phyloP scores from a whole-genome alignment of 1,140 invertebrate species.

The Trinorchestia longiramus region DNA sequence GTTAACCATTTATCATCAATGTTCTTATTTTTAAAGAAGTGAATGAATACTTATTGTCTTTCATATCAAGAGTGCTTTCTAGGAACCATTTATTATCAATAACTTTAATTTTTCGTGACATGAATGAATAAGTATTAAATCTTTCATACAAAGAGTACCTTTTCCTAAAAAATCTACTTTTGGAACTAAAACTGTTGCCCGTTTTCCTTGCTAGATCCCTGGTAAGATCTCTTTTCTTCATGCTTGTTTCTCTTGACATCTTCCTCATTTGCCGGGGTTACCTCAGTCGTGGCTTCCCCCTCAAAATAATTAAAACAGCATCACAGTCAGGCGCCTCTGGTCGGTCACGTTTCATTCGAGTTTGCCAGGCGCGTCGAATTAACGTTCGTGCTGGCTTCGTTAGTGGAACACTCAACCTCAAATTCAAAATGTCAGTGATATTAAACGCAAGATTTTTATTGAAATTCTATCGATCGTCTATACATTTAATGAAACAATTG shows the following conservation, averaged over 20 bases:
- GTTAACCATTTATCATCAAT: background rate
- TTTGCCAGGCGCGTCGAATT: background rate
- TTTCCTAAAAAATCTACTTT: background rate
- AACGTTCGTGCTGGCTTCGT: background rate
- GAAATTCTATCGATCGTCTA: background rate
- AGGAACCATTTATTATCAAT: too few relatives aligned
- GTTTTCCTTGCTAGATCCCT: background rate
- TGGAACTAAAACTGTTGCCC: background rate
- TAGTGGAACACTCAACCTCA: background rate
- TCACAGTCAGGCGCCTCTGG: background rate
- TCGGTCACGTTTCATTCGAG: slow-evolving; percentile 25
- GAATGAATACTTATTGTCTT: background rate
- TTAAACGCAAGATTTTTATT: background rate
- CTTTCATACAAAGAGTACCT: too few relatives aligned
- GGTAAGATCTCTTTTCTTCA: background rate
- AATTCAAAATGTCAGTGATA: background rate
- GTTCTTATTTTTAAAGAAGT: background rate
- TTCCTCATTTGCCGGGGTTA: background rate
- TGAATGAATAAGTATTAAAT: too few relatives aligned
- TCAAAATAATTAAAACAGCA: background rate
- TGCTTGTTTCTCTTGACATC: background rate
- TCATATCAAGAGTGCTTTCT: too few relatives aligned
- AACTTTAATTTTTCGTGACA: too few relatives aligned
- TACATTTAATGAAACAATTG: background rate
- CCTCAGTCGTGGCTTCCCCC: background rate